These are phyloP conservation scores for Ancistrus triradiatus DNA, from an alignment of 2,113 vertebrate species.

Conservation along the genomic window DNA sequence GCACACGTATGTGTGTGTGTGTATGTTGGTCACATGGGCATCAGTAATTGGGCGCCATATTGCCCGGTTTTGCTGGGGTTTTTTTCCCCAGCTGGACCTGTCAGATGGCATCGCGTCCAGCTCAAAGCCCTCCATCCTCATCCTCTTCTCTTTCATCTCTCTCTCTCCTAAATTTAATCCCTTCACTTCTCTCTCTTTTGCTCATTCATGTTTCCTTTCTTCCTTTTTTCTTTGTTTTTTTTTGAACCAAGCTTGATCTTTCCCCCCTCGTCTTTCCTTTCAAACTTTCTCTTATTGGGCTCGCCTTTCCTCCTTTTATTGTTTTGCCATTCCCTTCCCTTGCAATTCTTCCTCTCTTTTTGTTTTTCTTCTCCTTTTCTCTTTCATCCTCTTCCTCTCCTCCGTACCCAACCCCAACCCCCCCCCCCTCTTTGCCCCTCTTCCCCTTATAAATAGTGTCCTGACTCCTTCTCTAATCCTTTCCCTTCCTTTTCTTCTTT, in stretches of 20 bases:
- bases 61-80: conserved; percentile 71
- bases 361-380: no score
- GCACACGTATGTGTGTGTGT: conserved; percentile 46
- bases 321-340: no score
- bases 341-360: no score
- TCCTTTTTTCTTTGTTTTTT: background rate
- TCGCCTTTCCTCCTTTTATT: no score
- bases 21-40: conserved; percentile 72
- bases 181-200: background rate
- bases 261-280: no score
- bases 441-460: no score
- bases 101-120: conserved; percentile 76
- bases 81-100: conserved; percentile 75
- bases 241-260: conserved; percentile 15
- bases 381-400: no score
- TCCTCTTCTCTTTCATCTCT: conserved; percentile 36
- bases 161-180: background rate
- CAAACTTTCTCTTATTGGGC: no score
- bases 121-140: conserved; percentile 67
- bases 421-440: no score
- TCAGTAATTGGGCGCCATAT: conserved; percentile 77
- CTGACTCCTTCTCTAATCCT: no score
- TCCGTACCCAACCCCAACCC: no score
- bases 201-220: background rate
- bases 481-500: no score